Evolutionary conservation across 2,797 vertebrate species (phyloP).

Genomic region (Amblyopsis hoosieri): DNA sequence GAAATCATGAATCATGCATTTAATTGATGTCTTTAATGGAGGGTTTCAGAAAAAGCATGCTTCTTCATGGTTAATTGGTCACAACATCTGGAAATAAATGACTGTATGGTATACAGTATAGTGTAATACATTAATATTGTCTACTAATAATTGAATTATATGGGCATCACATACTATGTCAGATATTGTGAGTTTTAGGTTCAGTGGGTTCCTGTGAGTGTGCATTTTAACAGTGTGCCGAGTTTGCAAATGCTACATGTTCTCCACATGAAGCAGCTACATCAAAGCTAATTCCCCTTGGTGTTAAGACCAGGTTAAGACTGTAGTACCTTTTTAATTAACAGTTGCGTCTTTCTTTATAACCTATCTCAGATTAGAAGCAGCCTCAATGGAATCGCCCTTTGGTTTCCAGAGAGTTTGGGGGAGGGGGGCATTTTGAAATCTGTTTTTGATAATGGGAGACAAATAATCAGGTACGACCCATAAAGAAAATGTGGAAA

Average conservation of each 20-base stretch:
- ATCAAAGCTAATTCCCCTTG: constrained; percentile 57
- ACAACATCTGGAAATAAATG: constrained; percentile 32
- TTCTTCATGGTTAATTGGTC: constrained; percentile 57
- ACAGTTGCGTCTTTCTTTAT: constrained; percentile 58
- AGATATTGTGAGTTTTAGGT: constrained; percentile 27
- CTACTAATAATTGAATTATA: constrained; percentile 9
- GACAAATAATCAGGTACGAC: constrained; percentile 74
- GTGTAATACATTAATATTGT: constrained; percentile 15
- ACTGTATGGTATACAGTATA: constrained; percentile 26
- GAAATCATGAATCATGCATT: constrained; percentile 77
- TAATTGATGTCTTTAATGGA: constrained; percentile 73
- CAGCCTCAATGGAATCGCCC: constrained; percentile 63
- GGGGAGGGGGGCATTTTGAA: constrained; percentile 61
- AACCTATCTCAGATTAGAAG: constrained; percentile 61
- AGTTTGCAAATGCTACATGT: constrained; percentile 23
- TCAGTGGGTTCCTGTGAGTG: constrained; percentile 4
- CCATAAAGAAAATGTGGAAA: constrained; percentile 74
- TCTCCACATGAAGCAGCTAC: constrained; percentile 39
- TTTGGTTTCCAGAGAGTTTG: constrained; percentile 52
- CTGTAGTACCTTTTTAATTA: constrained; percentile 67
- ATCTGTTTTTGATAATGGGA: constrained; percentile 74
- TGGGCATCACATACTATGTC: not conserved
- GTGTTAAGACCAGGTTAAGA: constrained; percentile 69
- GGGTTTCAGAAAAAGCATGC: constrained; percentile 57
- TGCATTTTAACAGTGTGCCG: constrained; percentile 28